phyloP scores from a whole-genome alignment of 1,140 invertebrate species.

The Proales similis region DNA sequence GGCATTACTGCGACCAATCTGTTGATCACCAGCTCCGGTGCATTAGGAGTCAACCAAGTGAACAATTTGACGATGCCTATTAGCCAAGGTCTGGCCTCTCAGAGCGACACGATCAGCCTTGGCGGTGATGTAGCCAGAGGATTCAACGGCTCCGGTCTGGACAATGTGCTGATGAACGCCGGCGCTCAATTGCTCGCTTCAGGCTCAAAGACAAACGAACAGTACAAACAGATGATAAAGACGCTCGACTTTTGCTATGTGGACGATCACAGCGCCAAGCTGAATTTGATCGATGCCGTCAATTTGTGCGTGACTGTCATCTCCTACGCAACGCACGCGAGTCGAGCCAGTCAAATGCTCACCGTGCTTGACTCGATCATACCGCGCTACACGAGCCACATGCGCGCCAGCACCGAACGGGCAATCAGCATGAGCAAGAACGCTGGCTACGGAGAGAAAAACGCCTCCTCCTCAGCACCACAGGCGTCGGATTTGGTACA shows the following conservation, averaged over 20 bases:
- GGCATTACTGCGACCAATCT: slow-evolving; percentile 31
- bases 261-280: slow-evolving; percentile 48
- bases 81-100: too few relatives aligned
- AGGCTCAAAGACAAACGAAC: too few relatives aligned
- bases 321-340: slow-evolving; percentile 88
- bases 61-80: slow-evolving; percentile 15
- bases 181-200: too few relatives aligned
- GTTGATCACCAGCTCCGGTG: slow-evolving; percentile 30
- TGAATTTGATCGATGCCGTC: slow-evolving; percentile 50
- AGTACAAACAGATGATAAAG: slow-evolving; percentile 4
- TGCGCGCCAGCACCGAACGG: slow-evolving; percentile 61
- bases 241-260: slow-evolving; percentile 52
- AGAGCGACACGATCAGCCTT: too few relatives aligned
- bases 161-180: too few relatives aligned
- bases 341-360: slow-evolving; percentile 92
- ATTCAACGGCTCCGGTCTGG: too few relatives aligned
- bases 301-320: slow-evolving; percentile 70
- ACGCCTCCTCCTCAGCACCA: background rate
- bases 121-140: too few relatives aligned
- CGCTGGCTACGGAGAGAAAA: slow-evolving; percentile 6
- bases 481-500: background rate
- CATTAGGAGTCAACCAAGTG: slow-evolving; percentile 19
- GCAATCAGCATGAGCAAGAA: slow-evolving; percentile 68
- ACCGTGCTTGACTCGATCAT: slow-evolving; percentile 87
- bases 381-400: slow-evolving; percentile 64